phyloP scores from a whole-genome alignment of 1,140 invertebrate species.

The Macrobrachium rosenbergii region DNA sequence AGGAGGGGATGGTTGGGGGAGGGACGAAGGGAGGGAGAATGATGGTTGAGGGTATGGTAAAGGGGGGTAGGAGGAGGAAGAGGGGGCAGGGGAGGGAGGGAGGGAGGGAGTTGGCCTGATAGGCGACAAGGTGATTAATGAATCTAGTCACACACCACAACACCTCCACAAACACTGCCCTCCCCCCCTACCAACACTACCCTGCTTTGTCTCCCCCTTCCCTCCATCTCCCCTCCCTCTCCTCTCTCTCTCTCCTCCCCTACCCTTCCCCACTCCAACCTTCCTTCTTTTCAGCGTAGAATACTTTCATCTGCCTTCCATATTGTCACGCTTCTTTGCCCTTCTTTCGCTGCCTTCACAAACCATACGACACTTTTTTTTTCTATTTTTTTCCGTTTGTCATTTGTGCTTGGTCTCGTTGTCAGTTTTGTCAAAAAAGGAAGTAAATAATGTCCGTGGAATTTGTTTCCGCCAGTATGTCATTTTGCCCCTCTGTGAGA shows the following conservation, averaged over 20 bases:
- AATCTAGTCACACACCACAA: conserved; percentile 56
- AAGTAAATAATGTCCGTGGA: no score
- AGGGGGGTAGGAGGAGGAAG: neutral
- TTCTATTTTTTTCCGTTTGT: neutral
- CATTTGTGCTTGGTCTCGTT: neutral
- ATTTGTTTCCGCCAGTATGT: no score
- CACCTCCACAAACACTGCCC: conserved; percentile 55
- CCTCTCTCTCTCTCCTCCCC: no score
- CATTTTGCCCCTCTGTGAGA: no score
- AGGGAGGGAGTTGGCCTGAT: conserved; percentile 30
- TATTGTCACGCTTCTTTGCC: no score
- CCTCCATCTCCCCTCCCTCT: neutral
- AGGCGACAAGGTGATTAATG: conserved; percentile 59
- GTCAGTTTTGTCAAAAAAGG: neutral
- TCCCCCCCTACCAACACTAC: conserved; percentile 1
- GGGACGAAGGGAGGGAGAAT: neutral
- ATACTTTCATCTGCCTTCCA: no score
- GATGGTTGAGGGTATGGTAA: neutral
- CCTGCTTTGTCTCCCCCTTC: conserved; percentile 1
- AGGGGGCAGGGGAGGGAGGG: neutral
- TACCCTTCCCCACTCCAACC: no score
- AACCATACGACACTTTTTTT: neutral
- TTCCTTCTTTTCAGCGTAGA: no score
- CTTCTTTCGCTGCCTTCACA: no score
- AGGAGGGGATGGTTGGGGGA: neutral